Evolutionary conservation across 1,140 invertebrate genomes (phyloP), one percentile per base, ranked within the genome.

Genomic region (Harlomillsia oculata): DNA sequence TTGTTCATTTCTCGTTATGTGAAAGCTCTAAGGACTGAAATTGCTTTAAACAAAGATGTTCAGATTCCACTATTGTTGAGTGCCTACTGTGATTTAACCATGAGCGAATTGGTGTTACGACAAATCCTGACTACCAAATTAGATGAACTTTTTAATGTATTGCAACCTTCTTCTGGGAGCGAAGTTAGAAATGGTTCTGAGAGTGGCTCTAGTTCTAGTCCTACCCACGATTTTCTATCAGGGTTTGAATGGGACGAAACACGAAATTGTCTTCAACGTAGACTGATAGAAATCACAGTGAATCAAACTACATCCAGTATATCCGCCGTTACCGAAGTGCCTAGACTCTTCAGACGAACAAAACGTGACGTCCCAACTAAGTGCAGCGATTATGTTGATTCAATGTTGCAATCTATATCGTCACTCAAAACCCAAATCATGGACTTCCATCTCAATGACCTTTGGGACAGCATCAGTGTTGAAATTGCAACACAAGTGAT

Each of bases 291-390:
- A 29, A 28, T 57, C 11, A 39, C 69, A 13, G 52, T 63, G 8
- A 34, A 16, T 11, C 60, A 69, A 58, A 69, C 67, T 40, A 40
- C 55, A n/a, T 23, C 48, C 2, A 58, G 61, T 51, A 72, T 78
- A 9, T 72, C 74, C 48, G 67, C 70, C 77, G 88, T 95, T 2
- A 85, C 80, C 62, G 89, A 96, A 68, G 89, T 96, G 75, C 93
- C 93, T 28, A 77, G 92, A 63, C 72, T 95, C 29, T 97, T 92
- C 71, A 77, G 92, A 66, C 82, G 91, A 69, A 97, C 93, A 0
- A 97, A 96, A 72, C 78, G 89, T 64, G 89, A 88, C 63, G 76
- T 82, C 39, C 89, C 89, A 0, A 81, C 80, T 1, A 83, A 84
- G 66, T 78, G 83, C 41, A 89, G 87, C 53, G 69, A 76, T 25